A percentile compares a stretch with the other conserved stretches of the same genome.
Conservation (phyloP, 2,797 vertebrate species). For the Gymnodraco acuticeps region DNA sequence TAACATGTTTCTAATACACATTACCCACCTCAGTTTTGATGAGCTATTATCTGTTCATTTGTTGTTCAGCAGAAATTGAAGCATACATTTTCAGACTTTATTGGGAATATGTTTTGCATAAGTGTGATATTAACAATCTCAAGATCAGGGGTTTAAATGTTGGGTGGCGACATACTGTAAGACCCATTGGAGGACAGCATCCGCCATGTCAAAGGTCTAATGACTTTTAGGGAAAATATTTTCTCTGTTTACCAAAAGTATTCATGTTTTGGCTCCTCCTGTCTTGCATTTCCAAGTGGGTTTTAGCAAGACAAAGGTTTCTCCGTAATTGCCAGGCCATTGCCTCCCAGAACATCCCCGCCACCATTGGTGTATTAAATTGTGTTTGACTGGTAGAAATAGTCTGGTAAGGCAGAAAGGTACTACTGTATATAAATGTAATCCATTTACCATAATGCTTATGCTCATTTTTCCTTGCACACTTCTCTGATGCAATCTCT, state of each 20-base stretch:
- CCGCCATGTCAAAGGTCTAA: background rate
- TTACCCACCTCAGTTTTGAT: background rate
- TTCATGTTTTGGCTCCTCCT: background rate
- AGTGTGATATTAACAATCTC: conserved; percentile 5
- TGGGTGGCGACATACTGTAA: background rate
- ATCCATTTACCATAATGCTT: no score
- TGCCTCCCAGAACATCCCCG: no score
- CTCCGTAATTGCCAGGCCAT: no score
- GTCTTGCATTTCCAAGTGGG: no score
- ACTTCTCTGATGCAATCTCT: background rate
- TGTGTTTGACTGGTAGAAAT: no score
- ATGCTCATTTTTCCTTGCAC: background rate
- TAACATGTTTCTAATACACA: no score
- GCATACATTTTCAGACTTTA: background rate
- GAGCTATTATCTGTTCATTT: background rate
- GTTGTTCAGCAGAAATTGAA: background rate
- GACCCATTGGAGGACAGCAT: background rate
- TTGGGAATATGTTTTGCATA: background rate
- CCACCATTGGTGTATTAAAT: no score
- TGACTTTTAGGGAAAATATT: background rate
- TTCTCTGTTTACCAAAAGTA: background rate
- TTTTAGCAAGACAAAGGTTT: no score
- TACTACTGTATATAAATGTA: no score
- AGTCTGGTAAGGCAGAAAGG: no score
- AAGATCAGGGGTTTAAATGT: background rate